Percentiles rank a stretch among this genome's conserved stretches.
These are phyloP conservation scores for Petrocephalus zakoni DNA, from an alignment of 2,113 vertebrate genomes.

Conservation along the genomic window DNA sequence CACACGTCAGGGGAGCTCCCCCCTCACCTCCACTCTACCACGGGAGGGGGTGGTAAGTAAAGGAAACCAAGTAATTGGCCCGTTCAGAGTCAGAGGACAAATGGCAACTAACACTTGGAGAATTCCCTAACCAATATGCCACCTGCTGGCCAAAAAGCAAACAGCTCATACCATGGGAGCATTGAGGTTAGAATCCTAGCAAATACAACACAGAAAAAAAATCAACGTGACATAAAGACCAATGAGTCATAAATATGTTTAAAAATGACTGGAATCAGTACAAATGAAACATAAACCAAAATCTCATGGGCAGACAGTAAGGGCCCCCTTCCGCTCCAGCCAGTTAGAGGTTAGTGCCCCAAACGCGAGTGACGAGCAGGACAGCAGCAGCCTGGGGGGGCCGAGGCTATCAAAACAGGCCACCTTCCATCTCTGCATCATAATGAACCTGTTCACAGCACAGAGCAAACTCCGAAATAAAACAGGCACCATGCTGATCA, in stretches of 20 bases:
- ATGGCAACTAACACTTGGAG: background rate
- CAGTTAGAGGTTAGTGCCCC: background rate
- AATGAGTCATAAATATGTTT: background rate
- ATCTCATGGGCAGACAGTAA: background rate
- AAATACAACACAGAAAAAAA: background rate
- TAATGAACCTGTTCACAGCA: background rate
- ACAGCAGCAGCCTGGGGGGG: background rate
- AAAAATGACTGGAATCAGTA: background rate
- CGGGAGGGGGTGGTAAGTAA: background rate
- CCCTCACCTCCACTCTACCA: background rate
- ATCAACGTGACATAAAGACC: background rate
- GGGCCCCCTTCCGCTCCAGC: background rate
- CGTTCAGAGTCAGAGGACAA: background rate
- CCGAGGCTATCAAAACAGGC: background rate
- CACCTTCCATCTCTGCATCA: background rate
- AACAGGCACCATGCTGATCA: background rate
- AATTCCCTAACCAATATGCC: background rate
- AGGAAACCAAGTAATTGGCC: background rate
- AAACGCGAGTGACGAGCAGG: background rate
- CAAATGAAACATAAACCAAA: background rate
- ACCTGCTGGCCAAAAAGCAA: background rate
- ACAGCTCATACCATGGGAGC: background rate
- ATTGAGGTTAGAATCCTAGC: background rate
- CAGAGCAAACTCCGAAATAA: background rate
- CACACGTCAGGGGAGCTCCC: background rate